Evolutionary conservation across 2,797 vertebrate genomes (phyloP), one percentile per base, ranked within the genome.

Genomic region (Spatula clypeata): DNA sequence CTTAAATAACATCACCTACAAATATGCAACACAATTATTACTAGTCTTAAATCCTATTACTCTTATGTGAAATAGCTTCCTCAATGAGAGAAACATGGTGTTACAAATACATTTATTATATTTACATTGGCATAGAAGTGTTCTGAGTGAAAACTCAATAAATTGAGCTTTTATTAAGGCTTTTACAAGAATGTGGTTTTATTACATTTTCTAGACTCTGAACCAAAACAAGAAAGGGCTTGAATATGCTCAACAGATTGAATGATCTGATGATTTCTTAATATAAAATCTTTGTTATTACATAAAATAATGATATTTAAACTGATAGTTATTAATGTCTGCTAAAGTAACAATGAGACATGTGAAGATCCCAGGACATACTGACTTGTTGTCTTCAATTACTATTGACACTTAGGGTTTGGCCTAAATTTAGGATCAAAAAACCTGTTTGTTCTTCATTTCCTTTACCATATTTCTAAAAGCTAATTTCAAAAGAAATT

Each of bases 251-350:
- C 13, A 24, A 71, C 6, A 69, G 23, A 27, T 11, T 27, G 49
- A 64, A 45, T 40, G 19, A 36, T 90, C 38, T 16, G 7, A 67
- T 19, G 12, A 49, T 8, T 44, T 76, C 32, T 54, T 76, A 65
- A 51, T 61, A 21, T 8, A n/a, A 8, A 70, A 6, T 44, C 3
- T n/a, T 45, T 79, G 40, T 71, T 69, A 81, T 36, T 40, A 64
- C 6, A 60, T 42, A 76, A 94, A 94, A 82, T 55, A 84, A 47
- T 61, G 47, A 83, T 29, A 80, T 90, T 92, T 85, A 77, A 86
- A 27, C 40, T 75, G 34, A 44, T 29, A 80, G 8, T 55, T 91
- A 40, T 57, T 65, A 72, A 34, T 45, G 4, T 29, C 29, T 73
- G 23, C 8, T 73, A 67, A 86, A 83, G 51, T 77, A 89, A 60